Conservation (phyloP, 2,113 vertebrate genomes). For the Hemiscyllium ocellatum region DNA sequence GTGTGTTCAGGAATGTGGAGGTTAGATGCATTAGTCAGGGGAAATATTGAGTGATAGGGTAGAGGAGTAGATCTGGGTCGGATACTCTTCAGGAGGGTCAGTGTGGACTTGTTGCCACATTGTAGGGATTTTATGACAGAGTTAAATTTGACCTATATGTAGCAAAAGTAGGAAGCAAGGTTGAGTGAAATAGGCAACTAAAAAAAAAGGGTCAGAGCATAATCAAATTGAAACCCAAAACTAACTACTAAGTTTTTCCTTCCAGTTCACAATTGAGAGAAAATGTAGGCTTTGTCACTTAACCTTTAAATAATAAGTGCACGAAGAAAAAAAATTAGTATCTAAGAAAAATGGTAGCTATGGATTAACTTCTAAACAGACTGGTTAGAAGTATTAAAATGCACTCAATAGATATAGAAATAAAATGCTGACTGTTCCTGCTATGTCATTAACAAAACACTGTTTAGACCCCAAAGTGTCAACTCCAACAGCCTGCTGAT, state of each 20-base stretch:
- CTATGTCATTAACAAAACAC: not conserved
- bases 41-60: no score
- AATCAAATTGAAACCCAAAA: not conserved
- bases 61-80: no score
- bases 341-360: not conserved
- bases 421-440: not conserved
- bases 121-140: no score
- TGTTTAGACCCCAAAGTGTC: not conserved
- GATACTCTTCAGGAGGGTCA: no score
- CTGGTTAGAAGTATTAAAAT: not conserved
- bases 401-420: not conserved
- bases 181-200: not conserved
- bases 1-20: no score
- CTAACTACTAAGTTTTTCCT: not conserved
- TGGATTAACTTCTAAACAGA: not conserved
- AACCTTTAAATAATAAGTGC: not conserved
- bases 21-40: no score
- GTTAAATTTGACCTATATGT: not conserved
- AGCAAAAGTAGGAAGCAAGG: not conserved
- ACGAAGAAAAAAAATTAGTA: not conserved
- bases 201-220: not conserved
- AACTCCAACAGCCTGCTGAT: not conserved
- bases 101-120: no score
- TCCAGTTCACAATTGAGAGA: not conserved
- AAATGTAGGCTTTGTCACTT: constrained; percentile 8